These are phyloP conservation scores for Ochlodes sylvanus DNA, from an alignment of 2,888 invertebrate species.

Conservation along the genomic window DNA sequence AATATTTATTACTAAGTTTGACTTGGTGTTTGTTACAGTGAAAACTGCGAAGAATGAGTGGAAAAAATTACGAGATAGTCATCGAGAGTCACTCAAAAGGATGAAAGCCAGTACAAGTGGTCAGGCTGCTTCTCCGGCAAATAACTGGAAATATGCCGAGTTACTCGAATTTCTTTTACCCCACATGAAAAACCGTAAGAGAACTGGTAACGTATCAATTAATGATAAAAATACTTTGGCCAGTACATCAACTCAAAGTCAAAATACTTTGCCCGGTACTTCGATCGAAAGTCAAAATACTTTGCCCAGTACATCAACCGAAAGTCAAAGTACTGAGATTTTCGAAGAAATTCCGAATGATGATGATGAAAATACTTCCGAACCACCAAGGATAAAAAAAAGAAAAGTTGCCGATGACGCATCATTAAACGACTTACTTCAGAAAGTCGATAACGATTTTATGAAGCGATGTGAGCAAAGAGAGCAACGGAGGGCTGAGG, in stretches of 20 bases:
- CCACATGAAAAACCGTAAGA: no score
- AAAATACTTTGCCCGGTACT: no score
- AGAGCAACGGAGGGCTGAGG: no score
- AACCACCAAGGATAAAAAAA: slow-evolving; percentile 45
- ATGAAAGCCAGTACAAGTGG: no score
- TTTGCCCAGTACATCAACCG: slow-evolving; percentile 41
- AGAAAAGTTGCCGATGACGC: slow-evolving; percentile 45
- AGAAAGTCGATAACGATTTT: no score
- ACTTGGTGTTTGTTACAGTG: slow-evolving; percentile 31
- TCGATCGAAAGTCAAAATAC: slow-evolving; percentile 39
- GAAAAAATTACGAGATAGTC: slow-evolving; percentile 44
- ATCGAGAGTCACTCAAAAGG: slow-evolving; percentile 42
- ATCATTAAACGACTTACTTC: slow-evolving; percentile 47
- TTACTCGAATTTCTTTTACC: no score
- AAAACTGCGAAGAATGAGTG: slow-evolving; percentile 44
- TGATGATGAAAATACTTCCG: slow-evolving; percentile 40
- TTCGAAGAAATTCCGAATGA: slow-evolving; percentile 30
- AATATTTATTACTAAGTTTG: slow-evolving; percentile 25
- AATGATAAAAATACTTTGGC: no score
- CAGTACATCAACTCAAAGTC: no score
- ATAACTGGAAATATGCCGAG: no score
- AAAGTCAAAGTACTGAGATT: slow-evolving; percentile 39
- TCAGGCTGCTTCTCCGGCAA: no score
- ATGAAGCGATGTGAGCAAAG: no score
- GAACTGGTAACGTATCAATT: no score